Conservation (phyloP, 2,888 invertebrate genomes). For the Sphinx pinastri region DNA sequence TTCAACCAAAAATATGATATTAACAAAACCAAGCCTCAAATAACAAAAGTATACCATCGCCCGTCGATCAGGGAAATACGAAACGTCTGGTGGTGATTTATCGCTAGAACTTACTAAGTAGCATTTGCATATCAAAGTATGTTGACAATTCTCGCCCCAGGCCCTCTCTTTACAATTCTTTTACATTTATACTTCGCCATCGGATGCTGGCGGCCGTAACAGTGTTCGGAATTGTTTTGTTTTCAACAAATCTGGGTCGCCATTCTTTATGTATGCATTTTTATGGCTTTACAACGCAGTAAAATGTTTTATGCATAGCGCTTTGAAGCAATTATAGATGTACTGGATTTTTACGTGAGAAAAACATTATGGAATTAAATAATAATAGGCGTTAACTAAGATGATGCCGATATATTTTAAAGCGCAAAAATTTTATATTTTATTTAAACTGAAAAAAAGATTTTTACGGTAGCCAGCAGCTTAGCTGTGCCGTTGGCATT, state of each 20-base stretch:
- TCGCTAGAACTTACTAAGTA: slow-evolving; percentile 35
- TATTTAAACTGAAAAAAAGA: too few species aligned
- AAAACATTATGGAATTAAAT: too few species aligned
- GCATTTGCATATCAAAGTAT: slow-evolving; percentile 43
- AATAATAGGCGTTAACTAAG: too few species aligned
- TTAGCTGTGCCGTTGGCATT: too few species aligned
- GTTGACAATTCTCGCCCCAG: slow-evolving; percentile 32
- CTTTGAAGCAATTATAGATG: not conserved
- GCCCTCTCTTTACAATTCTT: slow-evolving; percentile 28
- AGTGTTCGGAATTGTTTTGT: slow-evolving; percentile 18
- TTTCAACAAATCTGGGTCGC: slow-evolving; percentile 5
- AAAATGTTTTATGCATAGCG: slow-evolving; percentile 8
- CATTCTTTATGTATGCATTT: slow-evolving; percentile 8
- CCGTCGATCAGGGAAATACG: slow-evolving; percentile 6
- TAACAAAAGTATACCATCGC: not conserved
- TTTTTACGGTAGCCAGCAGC: too few species aligned
- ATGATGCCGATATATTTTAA: too few species aligned
- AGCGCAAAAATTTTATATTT: too few species aligned
- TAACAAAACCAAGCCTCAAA: not conserved
- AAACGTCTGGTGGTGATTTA: slow-evolving; percentile 21
- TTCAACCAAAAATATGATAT: not conserved
- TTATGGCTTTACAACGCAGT: not conserved
- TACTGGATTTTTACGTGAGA: not conserved
- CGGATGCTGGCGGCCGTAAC: slow-evolving; percentile 20
- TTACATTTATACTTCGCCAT: slow-evolving; percentile 28